Base-by-base conservation (phyloP, 2,797 vertebrate genomes). In the Diplodus sargus region DNA sequence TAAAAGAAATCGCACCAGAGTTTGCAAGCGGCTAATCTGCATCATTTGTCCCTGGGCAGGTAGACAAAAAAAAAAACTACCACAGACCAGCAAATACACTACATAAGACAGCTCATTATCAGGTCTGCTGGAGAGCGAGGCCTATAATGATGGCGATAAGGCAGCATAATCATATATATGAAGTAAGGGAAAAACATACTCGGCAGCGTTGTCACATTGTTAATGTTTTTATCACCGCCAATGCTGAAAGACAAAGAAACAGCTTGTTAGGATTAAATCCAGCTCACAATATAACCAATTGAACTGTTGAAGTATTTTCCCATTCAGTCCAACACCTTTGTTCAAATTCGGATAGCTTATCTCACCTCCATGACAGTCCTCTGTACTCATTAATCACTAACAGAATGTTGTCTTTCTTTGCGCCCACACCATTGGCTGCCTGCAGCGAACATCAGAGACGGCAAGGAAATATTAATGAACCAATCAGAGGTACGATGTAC, bases 301-400 rank as follows among this genome's bases (percentile, higher is more conserved):
- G 2, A 43, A n/a, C 22, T 45, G n/a, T 17, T 42, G 1, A 45
- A 20, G 14, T 49, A 16, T 62, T 70, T 63, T 53, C 20, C 25
- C 52, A 65, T 18, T 64, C 17, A 39, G 34, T 39, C 7, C 34
- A 39, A 39, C 34, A 39, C 34, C 34, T 39, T 39, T 39, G 34
- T 10, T 39, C 34, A 39, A 39, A 39, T 39, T 39, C 7, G 34
- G 34, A 39, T 39, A 39, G 8, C 63, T 79, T 6, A 43, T 13
- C 84, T 92, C 88, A 98, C 98, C 97, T 96, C 94, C 96, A 99
- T 5, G 97, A 97, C 43, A 99, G 89, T n/a, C 98, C 98, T 17
- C 97, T 94, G 85, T 97, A 98, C 66, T 97, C 76, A 8, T 81
- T 96, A 1, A 22, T 1, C 58, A 97, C 85, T 69, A 96, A 94